phyloP scores from a whole-genome alignment of 2,888 invertebrate species.

The Pandemis corylana region DNA sequence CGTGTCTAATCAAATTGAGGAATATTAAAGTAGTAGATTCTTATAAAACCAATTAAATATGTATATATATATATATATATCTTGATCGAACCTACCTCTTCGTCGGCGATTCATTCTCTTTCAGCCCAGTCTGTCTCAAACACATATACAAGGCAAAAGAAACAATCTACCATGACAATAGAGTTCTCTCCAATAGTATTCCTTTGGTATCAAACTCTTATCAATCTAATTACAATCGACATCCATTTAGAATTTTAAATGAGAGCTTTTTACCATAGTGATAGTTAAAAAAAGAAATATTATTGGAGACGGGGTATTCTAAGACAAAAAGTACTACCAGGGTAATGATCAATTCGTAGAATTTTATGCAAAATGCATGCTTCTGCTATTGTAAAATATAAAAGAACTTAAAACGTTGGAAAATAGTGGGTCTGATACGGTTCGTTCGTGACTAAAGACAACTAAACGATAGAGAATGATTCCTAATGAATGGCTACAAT shows the following conservation, averaged over 20 bases:
- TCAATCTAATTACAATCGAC: background rate
- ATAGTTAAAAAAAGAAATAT: slow-evolving; percentile 63
- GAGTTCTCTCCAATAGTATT: slow-evolving; percentile 82
- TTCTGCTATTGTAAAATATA: slow-evolving; percentile 20
- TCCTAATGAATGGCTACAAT: background rate
- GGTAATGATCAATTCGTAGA: slow-evolving; percentile 9
- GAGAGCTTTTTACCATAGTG: background rate
- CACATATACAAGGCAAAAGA: slow-evolving; percentile 81
- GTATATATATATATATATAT: slow-evolving; percentile 58
- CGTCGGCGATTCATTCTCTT: slow-evolving; percentile 76
- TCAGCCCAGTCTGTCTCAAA: slow-evolving; percentile 76
- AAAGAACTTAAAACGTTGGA: slow-evolving; percentile 22
- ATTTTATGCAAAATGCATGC: slow-evolving; percentile 27
- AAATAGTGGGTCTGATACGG: background rate
- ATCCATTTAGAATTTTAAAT: background rate
- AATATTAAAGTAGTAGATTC: slow-evolving; percentile 57
- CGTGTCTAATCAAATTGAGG: slow-evolving; percentile 78
- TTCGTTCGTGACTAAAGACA: slow-evolving; percentile 36
- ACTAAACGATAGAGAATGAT: slow-evolving; percentile 42
- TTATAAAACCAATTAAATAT: slow-evolving; percentile 53
- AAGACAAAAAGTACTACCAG: slow-evolving; percentile 32
- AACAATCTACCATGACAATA: slow-evolving; percentile 85
- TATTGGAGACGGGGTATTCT: slow-evolving; percentile 70
- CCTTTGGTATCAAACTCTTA: slow-evolving; percentile 48
- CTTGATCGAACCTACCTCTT: slow-evolving; percentile 82